Percentiles rank a stretch among this genome's conserved stretches.
These are phyloP conservation scores for Parapsyche elsis DNA, from an alignment of 1,140 invertebrate genomes.

Conservation along the genomic window DNA sequence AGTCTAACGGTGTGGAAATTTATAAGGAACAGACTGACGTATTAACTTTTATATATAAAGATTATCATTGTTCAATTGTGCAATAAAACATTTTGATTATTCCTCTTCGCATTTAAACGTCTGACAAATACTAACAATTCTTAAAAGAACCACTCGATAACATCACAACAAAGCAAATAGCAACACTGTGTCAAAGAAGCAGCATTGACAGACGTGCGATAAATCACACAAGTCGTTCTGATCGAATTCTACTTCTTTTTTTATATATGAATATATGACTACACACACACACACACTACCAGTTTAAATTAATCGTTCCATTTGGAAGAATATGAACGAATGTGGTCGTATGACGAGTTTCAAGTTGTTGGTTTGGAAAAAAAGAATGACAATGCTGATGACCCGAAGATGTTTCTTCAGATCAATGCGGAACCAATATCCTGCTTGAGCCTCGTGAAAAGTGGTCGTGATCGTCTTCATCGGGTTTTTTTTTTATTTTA, in stretches of 20 bases:
- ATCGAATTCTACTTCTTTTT: not conserved
- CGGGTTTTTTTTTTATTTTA: not conserved
- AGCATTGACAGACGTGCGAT: not conserved
- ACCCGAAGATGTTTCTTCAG: conserved; percentile 35
- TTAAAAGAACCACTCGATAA: too few species aligned
- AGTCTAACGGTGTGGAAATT: too few species aligned
- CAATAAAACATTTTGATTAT: too few species aligned
- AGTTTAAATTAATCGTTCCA: conserved; percentile 1
- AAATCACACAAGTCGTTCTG: not conserved
- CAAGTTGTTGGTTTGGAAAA: not conserved
- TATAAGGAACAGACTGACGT: too few species aligned
- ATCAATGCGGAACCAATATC: conserved; percentile 48
- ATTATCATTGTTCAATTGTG: too few species aligned
- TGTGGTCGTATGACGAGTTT: too few species aligned
- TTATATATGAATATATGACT: not conserved
- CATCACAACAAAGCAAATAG: not conserved
- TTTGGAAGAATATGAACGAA: not conserved
- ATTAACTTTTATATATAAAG: too few species aligned
- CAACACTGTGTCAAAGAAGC: not conserved
- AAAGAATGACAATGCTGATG: conserved; percentile 41
- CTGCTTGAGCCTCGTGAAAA: conserved; percentile 40
- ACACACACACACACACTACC: not conserved
- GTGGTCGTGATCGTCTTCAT: conserved; percentile 42
- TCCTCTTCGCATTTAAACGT: too few species aligned
- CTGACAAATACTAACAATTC: too few species aligned